Percentiles rank a stretch among this genome's conserved stretches.
phyloP scores from a whole-genome alignment of 1,140 invertebrate species.

The Drosophila eugracilis region DNA sequence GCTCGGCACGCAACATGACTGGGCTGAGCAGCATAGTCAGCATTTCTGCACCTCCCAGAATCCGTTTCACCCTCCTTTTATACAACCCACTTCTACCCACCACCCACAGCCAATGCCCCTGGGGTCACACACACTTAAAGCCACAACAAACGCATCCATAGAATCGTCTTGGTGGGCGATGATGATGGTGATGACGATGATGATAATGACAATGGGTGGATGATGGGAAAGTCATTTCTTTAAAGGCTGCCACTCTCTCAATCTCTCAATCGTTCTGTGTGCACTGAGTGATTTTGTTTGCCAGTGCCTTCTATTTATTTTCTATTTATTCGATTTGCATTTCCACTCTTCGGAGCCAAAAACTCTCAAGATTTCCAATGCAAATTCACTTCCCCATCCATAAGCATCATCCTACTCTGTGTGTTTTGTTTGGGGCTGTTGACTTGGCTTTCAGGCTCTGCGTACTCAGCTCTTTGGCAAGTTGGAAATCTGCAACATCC shows the following conservation, averaged over 20 bases:
- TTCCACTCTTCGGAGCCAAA: slow-evolving; percentile 57
- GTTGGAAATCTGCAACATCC: slow-evolving; percentile 23
- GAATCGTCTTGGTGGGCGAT: too few species aligned
- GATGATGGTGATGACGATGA: slow-evolving; percentile 32
- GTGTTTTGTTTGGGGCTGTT: slow-evolving; percentile 48
- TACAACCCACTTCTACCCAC: neutral
- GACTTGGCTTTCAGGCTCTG: slow-evolving; percentile 41
- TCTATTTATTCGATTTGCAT: slow-evolving; percentile 82
- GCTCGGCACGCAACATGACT: slow-evolving; percentile 63
- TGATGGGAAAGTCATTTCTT: slow-evolving; percentile 51
- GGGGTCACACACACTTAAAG: slow-evolving; percentile 55
- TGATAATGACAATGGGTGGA: slow-evolving; percentile 45
- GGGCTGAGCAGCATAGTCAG: slow-evolving; percentile 62
- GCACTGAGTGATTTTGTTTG: slow-evolving; percentile 58
- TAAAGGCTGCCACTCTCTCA: slow-evolving; percentile 33
- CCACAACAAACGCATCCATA: slow-evolving; percentile 44
- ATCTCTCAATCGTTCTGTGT: slow-evolving; percentile 24
- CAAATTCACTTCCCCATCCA: slow-evolving; percentile 61
- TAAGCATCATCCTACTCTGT: slow-evolving; percentile 26
- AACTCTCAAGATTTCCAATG: slow-evolving; percentile 66
- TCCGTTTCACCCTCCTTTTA: neutral
- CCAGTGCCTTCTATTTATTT: slow-evolving; percentile 74
- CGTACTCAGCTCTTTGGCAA: slow-evolving; percentile 9
- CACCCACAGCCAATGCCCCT: slow-evolving; percentile 40
- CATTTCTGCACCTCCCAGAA: slow-evolving; percentile 48